Percentiles rank a stretch among this genome's conserved stretches.
These are phyloP conservation scores for Antheraea pernyi DNA, from an alignment of 1,140 invertebrate genomes.

Conservation along the genomic window DNA sequence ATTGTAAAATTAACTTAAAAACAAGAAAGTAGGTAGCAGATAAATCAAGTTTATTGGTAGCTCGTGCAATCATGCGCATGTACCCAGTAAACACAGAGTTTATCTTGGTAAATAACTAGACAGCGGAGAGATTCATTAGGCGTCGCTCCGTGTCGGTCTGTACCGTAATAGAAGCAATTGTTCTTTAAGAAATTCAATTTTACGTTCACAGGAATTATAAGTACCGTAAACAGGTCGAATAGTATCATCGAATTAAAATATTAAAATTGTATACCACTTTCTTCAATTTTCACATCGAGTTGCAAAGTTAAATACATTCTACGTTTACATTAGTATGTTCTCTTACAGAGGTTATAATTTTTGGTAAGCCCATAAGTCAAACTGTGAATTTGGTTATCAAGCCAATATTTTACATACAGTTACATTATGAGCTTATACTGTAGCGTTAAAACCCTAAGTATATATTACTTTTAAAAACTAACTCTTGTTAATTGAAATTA, in stretches of 20 bases:
- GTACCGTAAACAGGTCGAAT: neutral
- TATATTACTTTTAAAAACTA: too few species aligned
- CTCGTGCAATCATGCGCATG: constrained; percentile 75
- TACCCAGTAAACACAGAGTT: constrained; percentile 72
- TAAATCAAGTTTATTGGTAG: constrained; percentile 75
- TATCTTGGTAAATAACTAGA: constrained; percentile 78
- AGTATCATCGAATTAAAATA: neutral
- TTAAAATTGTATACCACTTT: too few species aligned
- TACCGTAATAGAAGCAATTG: constrained; percentile 76
- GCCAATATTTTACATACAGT: too few species aligned
- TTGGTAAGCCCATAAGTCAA: too few species aligned
- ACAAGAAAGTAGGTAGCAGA: constrained; percentile 43
- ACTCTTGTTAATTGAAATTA: too few species aligned
- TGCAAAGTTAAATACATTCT: too few species aligned
- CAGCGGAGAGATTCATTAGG: constrained; percentile 76
- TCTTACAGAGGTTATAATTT: too few species aligned
- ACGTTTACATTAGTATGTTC: too few species aligned
- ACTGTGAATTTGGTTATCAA: too few species aligned
- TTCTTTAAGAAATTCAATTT: constrained; percentile 75
- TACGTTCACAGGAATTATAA: constrained; percentile 13
- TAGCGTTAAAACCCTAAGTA: too few species aligned
- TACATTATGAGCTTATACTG: too few species aligned
- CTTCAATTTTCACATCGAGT: neutral
- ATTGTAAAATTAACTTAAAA: constrained; percentile 21
- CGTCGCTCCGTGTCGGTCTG: constrained; percentile 70